phyloP scores from a whole-genome alignment of 1,140 invertebrate species.

The Dendroctonus ponderosae region DNA sequence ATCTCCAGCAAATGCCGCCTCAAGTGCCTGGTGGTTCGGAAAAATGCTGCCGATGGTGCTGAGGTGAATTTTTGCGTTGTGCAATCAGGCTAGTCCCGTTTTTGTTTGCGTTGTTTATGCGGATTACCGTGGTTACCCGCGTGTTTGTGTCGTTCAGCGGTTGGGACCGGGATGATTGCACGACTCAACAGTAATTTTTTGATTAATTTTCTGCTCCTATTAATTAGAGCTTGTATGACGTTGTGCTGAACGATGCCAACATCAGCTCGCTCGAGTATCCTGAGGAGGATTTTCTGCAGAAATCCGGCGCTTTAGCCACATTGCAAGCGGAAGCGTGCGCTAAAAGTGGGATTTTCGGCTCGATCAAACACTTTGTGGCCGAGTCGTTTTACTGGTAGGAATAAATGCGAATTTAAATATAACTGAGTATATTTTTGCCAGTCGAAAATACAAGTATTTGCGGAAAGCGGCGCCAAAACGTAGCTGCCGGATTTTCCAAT shows the following conservation, averaged over 20 bases:
- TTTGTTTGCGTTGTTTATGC: too few relatives aligned
- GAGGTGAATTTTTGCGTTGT: slow-evolving; percentile 28
- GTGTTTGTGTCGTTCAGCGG: background rate
- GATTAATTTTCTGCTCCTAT: slow-evolving; percentile 10
- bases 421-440: too few relatives aligned
- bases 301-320: slow-evolving; percentile 17
- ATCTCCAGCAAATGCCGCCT: slow-evolving; percentile 24
- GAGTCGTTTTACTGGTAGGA: slow-evolving; percentile 39
- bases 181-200: too few relatives aligned
- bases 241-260: slow-evolving; percentile 10
- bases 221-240: slow-evolving; percentile 30
- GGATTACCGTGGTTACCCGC: too few relatives aligned
- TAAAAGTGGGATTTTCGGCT: slow-evolving; percentile 26
- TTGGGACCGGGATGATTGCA: background rate
- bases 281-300: slow-evolving; percentile 30
- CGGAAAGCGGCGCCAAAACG: too few relatives aligned
- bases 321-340: background rate
- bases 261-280: slow-evolving; percentile 34
- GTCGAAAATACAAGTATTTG: too few relatives aligned
- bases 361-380: slow-evolving; percentile 31
- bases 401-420: background rate
- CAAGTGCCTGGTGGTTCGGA: slow-evolving; percentile 27
- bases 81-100: too few relatives aligned
- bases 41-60: slow-evolving; percentile 22
- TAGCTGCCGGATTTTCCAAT: too few relatives aligned